Percentiles rank a stretch among this genome's conserved stretches.
Conservation (phyloP, 1,140 invertebrate species). For the Drosophila teissieri region DNA sequence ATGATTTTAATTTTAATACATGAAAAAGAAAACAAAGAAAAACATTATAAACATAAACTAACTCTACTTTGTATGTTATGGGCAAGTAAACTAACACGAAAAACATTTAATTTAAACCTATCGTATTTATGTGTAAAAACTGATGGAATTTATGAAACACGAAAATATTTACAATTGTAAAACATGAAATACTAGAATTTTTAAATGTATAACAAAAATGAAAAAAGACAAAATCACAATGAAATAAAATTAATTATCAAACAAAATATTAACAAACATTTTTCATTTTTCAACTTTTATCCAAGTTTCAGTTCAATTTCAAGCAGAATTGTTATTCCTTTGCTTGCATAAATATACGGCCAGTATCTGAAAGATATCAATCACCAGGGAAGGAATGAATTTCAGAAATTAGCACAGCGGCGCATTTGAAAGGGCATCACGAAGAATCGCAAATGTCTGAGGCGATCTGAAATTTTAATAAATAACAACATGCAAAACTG, state of each 20-base stretch:
- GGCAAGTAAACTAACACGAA: slow-evolving; percentile 63
- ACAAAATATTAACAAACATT: slow-evolving; percentile 9
- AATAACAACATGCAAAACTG: slow-evolving; percentile 84
- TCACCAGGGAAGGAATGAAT: slow-evolving; percentile 12
- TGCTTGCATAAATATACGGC: neutral
- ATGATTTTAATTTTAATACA: slow-evolving; percentile 79
- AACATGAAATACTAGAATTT: slow-evolving; percentile 66
- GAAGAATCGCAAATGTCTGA: slow-evolving; percentile 37
- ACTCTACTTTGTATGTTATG: slow-evolving; percentile 64
- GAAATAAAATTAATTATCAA: slow-evolving; percentile 69
- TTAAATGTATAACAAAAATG: slow-evolving; percentile 65
- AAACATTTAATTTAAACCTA: slow-evolving; percentile 33
- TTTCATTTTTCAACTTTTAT: neutral
- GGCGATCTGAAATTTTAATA: slow-evolving; percentile 72
- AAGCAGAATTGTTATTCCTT: neutral
- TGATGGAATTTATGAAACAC: slow-evolving; percentile 64
- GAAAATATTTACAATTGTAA: slow-evolving; percentile 66
- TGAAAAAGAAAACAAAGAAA: slow-evolving; percentile 34
- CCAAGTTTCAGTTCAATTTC: neutral
- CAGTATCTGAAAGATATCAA: slow-evolving; percentile 43
- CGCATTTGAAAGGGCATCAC: slow-evolving; percentile 59
- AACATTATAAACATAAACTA: slow-evolving; percentile 35
- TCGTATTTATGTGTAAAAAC: slow-evolving; percentile 46
- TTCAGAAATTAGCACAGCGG: slow-evolving; percentile 50
- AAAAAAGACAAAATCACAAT: slow-evolving; percentile 34